These are phyloP conservation scores for Clarias pachynema DNA, from an alignment of 2,797 vertebrate genomes.

Conservation along the genomic window DNA sequence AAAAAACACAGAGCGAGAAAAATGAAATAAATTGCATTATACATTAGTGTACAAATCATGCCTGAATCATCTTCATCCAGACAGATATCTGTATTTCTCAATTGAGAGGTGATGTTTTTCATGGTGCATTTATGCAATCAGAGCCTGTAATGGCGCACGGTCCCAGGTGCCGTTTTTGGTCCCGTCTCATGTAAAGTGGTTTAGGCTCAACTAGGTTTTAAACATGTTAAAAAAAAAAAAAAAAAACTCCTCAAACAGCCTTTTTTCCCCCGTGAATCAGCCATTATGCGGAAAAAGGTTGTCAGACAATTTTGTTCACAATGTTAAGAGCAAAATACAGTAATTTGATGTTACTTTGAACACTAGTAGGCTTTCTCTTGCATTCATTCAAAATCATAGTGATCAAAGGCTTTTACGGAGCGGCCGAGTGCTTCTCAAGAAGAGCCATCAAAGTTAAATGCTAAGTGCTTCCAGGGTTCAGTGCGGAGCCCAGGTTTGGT, in stretches of 20 bases:
- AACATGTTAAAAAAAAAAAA: conserved; percentile 7
- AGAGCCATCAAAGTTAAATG: conserved; percentile 49
- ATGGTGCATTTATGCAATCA: conserved; percentile 34
- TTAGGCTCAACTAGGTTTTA: conserved; percentile 31
- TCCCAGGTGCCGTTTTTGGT: conserved; percentile 29
- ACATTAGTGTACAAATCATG: conserved; percentile 31
- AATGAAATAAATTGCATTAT: conserved; percentile 4
- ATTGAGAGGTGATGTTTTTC: conserved; percentile 17
- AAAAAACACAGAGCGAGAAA: not conserved
- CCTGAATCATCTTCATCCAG: conserved; percentile 19
- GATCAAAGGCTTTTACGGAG: conserved; percentile 46
- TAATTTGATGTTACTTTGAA: conserved; percentile 50
- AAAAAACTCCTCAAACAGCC: conserved; percentile 1
- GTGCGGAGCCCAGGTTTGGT: conserved; percentile 36
- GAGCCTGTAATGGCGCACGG: conserved; percentile 20
- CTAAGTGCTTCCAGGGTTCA: conserved; percentile 44
- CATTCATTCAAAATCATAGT: conserved; percentile 44
- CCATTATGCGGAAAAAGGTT: conserved; percentile 38
- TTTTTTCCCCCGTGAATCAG: conserved; percentile 27
- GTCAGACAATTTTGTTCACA: conserved; percentile 47
- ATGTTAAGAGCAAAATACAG: conserved; percentile 50
- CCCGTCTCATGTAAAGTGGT: conserved; percentile 9
- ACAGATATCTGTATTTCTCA: conserved; percentile 39
- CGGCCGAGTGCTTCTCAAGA: conserved; percentile 35
- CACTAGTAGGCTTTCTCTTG: conserved; percentile 36